These are phyloP conservation scores for Chrysochloris asiatica DNA, from an alignment of 2,113 vertebrate genomes.

Conservation along the genomic window DNA sequence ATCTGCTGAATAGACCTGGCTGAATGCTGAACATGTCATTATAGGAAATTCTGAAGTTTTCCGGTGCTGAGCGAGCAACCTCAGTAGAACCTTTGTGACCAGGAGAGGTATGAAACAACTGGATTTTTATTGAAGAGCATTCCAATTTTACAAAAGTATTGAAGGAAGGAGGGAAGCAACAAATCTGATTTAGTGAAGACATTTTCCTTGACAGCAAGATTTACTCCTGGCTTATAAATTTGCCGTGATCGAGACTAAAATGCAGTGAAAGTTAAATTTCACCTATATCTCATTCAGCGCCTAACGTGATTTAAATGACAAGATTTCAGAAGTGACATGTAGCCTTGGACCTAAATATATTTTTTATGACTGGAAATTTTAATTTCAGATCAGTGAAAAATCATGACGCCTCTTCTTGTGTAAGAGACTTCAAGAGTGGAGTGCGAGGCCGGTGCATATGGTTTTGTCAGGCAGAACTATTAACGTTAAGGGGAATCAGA, in stretches of 20 bases:
- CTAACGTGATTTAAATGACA: conserved; percentile 86
- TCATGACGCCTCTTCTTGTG: conserved; percentile 75
- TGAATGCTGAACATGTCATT: neutral
- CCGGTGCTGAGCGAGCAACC: conserved; percentile 23
- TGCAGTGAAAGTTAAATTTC: conserved; percentile 86
- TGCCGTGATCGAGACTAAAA: conserved; percentile 84
- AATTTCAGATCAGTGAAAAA: conserved; percentile 82
- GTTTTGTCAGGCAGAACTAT: conserved; percentile 69
- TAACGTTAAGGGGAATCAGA: conserved; percentile 67
- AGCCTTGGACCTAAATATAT: conserved; percentile 85
- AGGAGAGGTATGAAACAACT: conserved; percentile 63
- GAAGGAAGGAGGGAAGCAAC: conserved; percentile 84
- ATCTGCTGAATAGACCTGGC: neutral
- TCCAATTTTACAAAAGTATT: conserved; percentile 83
- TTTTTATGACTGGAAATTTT: conserved; percentile 83
- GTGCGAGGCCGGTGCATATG: conserved; percentile 56
- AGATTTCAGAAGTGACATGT: conserved; percentile 83
- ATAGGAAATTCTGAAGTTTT: neutral
- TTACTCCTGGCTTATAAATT: conserved; percentile 87
- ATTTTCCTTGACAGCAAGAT: conserved; percentile 85
- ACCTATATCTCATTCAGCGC: conserved; percentile 85
- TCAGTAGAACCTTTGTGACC: conserved; percentile 62
- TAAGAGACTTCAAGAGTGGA: conserved; percentile 69
- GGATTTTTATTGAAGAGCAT: conserved; percentile 77
- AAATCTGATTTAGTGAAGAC: conserved; percentile 88